These are phyloP conservation scores for Himantopus leucocephalus DNA, from an alignment of 2,113 vertebrate species.

Conservation along the genomic window DNA sequence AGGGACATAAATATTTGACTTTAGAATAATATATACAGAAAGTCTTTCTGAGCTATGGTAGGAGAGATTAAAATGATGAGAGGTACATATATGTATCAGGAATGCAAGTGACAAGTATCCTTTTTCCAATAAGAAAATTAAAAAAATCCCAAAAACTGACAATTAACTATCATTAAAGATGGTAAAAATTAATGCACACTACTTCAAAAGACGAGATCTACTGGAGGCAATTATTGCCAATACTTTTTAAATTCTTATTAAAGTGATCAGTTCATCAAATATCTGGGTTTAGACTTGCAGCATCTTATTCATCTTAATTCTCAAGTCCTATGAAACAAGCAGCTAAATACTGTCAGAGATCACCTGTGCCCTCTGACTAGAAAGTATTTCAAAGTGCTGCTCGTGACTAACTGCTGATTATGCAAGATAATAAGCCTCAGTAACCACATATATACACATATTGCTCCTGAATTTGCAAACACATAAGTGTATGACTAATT, in stretches of 20 bases:
- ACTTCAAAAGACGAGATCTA: not conserved
- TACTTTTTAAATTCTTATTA: not conserved
- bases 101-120: not conserved
- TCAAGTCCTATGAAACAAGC: not conserved
- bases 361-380: not conserved
- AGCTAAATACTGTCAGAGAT: not conserved
- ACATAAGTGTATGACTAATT: not conserved
- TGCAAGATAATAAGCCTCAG: not conserved
- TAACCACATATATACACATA: not conserved
- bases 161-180: not conserved
- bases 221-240: not conserved
- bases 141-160: not conserved
- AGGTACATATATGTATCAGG: accelerated
- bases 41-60: not conserved
- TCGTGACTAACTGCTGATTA: not conserved
- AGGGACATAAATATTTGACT: not conserved
- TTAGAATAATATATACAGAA: not conserved
- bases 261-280: not conserved
- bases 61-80: not conserved
- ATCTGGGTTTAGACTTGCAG: not conserved
- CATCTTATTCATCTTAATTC: not conserved
- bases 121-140: not conserved
- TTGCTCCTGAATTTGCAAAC: not conserved
- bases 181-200: not conserved
- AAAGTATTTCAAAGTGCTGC: not conserved